Evolutionary conservation across 2,888 invertebrate genomes (phyloP), one percentile per base, ranked within the genome.

Genomic region (Octodonta nipae): DNA sequence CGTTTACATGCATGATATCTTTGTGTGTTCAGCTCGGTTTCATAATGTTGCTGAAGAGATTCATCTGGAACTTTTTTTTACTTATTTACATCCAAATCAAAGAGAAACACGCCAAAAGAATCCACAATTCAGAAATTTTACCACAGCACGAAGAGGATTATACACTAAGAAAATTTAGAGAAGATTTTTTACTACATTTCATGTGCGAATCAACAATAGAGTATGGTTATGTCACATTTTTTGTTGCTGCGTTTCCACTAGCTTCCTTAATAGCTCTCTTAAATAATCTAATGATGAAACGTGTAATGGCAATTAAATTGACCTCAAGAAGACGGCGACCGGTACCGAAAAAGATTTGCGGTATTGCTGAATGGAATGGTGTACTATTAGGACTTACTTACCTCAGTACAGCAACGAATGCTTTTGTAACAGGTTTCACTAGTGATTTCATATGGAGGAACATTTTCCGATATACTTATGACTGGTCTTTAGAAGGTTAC

Each of bases 151-250:
- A 3, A 22, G 3, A n/a, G 11, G 11, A 22, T n/a, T n/a, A n/a
- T n/a, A n/a, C n/a, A n/a, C n/a, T n/a, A n/a, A n/a, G n/a, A n/a
- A n/a, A n/a, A n/a, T n/a, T n/a, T n/a, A n/a, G n/a, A n/a, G n/a
- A n/a, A n/a, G n/a, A n/a, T n/a, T n/a, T n/a, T n/a, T n/a, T n/a
- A n/a, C n/a, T n/a, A n/a, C n/a, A n/a, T n/a, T n/a, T n/a, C n/a
- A n/a, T n/a, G n/a, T 22, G 22, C 22, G 22, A 22, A 11, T 10
- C n/a, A n/a, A 75, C 72, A 25, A 63, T 75, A 26, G 75, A 76
- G 56, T 75, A 68, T 54, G 75, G 75, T 2, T 73, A 73, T 49
- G 66, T 74, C 29, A 73, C 73, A 2, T 63, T 76, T 30, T 77
- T 75, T 52, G 73, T 73, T 15, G 68, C 71, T 6, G 72, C 73